phyloP scores from a whole-genome alignment of 2,113 vertebrate species.

The Xiphophorus maculatus region DNA sequence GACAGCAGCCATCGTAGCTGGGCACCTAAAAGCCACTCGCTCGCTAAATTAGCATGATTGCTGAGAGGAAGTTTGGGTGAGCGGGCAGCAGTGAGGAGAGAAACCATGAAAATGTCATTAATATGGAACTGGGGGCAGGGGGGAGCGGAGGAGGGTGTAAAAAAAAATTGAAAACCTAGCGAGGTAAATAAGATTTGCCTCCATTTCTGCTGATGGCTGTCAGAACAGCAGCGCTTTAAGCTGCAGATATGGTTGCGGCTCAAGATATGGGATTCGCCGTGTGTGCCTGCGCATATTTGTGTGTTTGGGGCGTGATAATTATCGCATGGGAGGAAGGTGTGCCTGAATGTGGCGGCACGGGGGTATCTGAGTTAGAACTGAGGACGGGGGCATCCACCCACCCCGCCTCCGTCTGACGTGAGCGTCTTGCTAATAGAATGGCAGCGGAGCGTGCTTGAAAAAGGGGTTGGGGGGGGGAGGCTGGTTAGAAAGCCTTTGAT shows the following conservation, averaged over 20 bases:
- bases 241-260: conserved; percentile 61
- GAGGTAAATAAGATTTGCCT: conserved; percentile 76
- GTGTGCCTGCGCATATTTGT: conserved; percentile 28
- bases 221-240: conserved; percentile 65
- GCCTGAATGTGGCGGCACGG: conserved; percentile 11
- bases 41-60: conserved; percentile 42
- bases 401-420: conserved; percentile 24
- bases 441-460: conserved; percentile 59
- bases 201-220: conserved; percentile 75
- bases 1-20: conserved; percentile 10
- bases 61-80: conserved; percentile 31
- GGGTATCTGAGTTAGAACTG: conserved; percentile 40
- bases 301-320: conserved; percentile 58
- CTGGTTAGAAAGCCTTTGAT: conserved; percentile 70
- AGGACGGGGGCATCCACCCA: background rate
- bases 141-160: no score
- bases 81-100: conserved; percentile 36
- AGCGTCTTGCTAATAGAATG: conserved; percentile 63
- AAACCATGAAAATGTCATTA: conserved; percentile 57
- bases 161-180: conserved; percentile 45
- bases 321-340: conserved; percentile 43
- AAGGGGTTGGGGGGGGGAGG: conserved; percentile 8
- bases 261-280: conserved; percentile 35
- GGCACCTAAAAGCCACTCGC: conserved; percentile 15
- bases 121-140: conserved; percentile 19